Conservation (phyloP, 2,113 vertebrate species). For the Paratilapia polleni region DNA sequence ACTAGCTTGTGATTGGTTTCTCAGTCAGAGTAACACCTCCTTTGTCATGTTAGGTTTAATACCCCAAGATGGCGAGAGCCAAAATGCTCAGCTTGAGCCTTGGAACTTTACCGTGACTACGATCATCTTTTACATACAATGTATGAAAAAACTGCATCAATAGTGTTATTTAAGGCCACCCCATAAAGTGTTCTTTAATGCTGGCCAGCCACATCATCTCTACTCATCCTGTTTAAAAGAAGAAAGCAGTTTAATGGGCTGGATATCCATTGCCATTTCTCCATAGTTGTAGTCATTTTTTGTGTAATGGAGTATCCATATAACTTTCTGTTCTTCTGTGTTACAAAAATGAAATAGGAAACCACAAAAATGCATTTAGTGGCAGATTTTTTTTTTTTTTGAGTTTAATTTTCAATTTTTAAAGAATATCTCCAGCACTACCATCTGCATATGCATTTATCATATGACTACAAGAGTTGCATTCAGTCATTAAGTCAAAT, state of each 20-base stretch:
- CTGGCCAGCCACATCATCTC: slow-evolving; percentile 19
- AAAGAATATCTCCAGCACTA: background rate
- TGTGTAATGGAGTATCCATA: background rate
- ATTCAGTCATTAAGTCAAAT: background rate
- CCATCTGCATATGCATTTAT: background rate
- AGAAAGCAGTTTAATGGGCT: slow-evolving; percentile 26
- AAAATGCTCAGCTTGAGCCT: background rate
- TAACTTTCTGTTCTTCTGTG: background rate
- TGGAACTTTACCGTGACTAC: background rate
- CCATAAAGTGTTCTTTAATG: slow-evolving; percentile 1
- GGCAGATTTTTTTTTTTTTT: no score
- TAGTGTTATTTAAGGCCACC: background rate
- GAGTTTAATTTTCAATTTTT: no score
- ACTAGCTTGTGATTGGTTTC: background rate
- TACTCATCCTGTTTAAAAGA: slow-evolving; percentile 20
- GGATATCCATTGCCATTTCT: background rate
- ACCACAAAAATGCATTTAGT: background rate
- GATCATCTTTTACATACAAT: background rate
- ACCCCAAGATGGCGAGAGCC: background rate
- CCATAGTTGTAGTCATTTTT: background rate
- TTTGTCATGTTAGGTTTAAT: background rate
- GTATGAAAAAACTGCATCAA: background rate
- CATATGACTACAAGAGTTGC: background rate
- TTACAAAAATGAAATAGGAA: background rate
- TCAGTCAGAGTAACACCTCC: background rate